Conservation (phyloP, 2,113 vertebrate genomes). For the Lycocorax pyrrhopterus region DNA sequence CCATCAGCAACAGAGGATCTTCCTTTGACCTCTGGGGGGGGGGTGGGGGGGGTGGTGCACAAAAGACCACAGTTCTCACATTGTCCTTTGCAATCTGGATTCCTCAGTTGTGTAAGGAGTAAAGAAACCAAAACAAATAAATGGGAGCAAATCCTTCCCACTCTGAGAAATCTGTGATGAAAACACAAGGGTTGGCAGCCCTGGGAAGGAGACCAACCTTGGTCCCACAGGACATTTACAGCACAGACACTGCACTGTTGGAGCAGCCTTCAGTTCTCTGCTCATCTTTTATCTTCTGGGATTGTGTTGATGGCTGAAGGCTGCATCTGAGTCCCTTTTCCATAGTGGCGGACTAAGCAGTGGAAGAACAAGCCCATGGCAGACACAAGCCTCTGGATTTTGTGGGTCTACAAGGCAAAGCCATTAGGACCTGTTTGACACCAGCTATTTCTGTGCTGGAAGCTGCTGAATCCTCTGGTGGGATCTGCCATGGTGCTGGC, state of each 20-base stretch:
- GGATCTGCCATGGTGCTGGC: neutral
- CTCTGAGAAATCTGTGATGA: neutral
- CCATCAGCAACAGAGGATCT: neutral
- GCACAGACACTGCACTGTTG: neutral
- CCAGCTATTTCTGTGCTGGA: neutral
- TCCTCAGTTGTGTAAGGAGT: neutral
- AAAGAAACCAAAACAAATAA: neutral
- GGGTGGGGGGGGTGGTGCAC: fast-evolving
- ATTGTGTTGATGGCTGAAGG: neutral
- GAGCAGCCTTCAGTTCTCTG: neutral
- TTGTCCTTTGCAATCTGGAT: neutral
- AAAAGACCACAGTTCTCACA: neutral
- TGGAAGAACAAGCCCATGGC: neutral
- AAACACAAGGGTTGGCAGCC: neutral
- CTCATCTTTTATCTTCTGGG: neutral
- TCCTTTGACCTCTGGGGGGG: neutral
- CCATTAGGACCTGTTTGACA: neutral
- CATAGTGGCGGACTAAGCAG: neutral
- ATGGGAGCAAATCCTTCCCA: neutral
- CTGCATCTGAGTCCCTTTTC: neutral
- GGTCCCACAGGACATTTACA: fast-evolving
- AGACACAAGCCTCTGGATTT: neutral
- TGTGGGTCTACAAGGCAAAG: neutral
- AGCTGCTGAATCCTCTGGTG: neutral
- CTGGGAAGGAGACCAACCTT: neutral